Conservation (phyloP, 2,888 invertebrate genomes). For the Allygus modestus region DNA sequence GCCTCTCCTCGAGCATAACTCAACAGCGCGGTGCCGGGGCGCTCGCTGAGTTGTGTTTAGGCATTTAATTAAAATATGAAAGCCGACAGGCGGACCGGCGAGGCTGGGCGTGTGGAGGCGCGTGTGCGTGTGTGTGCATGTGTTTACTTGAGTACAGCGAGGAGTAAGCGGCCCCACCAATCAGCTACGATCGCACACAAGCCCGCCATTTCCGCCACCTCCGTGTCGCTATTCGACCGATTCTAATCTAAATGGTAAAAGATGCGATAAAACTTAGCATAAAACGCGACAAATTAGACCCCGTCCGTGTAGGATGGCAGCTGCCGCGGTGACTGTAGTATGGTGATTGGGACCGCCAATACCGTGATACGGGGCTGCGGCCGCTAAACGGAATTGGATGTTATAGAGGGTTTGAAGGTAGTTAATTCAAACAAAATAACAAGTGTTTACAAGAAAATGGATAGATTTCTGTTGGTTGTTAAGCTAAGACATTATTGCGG, state of each 20-base stretch:
- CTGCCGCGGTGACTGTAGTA: neutral
- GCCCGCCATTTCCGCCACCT: neutral
- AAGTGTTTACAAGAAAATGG: too few relatives aligned
- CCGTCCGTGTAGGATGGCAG: neutral
- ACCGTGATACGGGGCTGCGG: neutral
- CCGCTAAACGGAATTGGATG: too few relatives aligned
- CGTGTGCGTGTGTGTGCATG: slow-evolving; percentile 1
- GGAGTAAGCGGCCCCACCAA: too few relatives aligned
- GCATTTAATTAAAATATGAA: slow-evolving; percentile 40
- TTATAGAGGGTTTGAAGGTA: too few relatives aligned
- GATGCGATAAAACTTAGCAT: slow-evolving; percentile 17
- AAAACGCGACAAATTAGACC: neutral
- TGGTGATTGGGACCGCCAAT: neutral
- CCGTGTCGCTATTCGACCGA: neutral
- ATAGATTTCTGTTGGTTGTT: too few relatives aligned
- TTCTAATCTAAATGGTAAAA: slow-evolving; percentile 11
- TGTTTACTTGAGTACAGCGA: too few relatives aligned
- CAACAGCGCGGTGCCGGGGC: neutral
- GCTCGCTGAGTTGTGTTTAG: neutral
- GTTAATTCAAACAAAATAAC: too few relatives aligned
- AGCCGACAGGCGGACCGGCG: neutral
- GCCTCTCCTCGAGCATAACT: neutral
- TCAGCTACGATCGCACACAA: too few relatives aligned
- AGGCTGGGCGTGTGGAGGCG: neutral
- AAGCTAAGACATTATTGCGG: too few relatives aligned